These are phyloP conservation scores for Phocoena phocoena DNA, from an alignment of 2,113 vertebrate species.

Conservation along the genomic window DNA sequence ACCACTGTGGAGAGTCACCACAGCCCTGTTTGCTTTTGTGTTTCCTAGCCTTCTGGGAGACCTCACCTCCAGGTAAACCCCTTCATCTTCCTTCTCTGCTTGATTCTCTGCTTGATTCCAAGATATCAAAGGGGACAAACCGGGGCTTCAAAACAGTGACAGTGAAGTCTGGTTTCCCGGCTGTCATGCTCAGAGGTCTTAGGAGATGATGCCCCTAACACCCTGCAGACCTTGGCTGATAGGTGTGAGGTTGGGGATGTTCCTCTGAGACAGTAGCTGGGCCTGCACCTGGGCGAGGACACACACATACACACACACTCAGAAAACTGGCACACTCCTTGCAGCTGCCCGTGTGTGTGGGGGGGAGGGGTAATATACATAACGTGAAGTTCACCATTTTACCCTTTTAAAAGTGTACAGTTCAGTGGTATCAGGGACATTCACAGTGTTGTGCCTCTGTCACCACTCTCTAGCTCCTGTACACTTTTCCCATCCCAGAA, in stretches of 20 bases:
- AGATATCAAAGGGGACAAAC: neutral
- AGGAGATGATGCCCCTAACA: no score
- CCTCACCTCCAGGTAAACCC: conserved; percentile 86
- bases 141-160: neutral
- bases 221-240: neutral
- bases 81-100: neutral
- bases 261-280: neutral
- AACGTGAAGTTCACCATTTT: neutral
- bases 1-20: neutral
- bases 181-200: neutral
- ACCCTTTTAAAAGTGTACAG: neutral
- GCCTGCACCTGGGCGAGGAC: neutral
- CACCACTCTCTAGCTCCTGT: no score
- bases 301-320: neutral
- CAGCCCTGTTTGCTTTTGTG: conserved; percentile 35
- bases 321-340: neutral
- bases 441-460: no score
- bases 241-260: neutral
- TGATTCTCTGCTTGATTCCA: neutral
- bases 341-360: neutral
- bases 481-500: neutral
- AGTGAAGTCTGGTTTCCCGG: neutral
- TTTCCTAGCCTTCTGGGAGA: conserved; percentile 86
- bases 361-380: neutral
- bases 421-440: neutral